Percentiles rank a stretch among this genome's conserved stretches.
Evolutionary conservation across 2,113 vertebrate species (phyloP).

Genomic region (Psilopsiagon aurifrons): DNA sequence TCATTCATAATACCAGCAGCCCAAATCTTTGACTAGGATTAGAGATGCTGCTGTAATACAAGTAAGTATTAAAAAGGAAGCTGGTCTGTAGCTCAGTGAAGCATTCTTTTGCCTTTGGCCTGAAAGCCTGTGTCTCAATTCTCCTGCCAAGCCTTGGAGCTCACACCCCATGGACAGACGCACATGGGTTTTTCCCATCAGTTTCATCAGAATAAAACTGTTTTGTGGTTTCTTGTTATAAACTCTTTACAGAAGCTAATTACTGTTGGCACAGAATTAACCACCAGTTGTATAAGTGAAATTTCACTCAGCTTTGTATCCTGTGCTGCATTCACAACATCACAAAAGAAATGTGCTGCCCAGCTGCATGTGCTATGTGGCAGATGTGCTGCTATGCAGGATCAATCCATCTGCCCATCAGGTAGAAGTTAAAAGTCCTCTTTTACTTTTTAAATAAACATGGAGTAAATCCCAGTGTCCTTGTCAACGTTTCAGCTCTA

Average conservation of each 20-base stretch:
- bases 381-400: neutral
- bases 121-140: neutral
- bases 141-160: constrained; percentile 49
- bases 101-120: constrained; percentile 13
- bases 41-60: neutral
- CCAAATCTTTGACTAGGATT: neutral
- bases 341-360: neutral
- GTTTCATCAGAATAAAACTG: constrained; percentile 48
- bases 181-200: constrained; percentile 4
- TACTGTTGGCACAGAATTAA: constrained; percentile 46
- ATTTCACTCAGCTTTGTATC: constrained; percentile 6
- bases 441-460: neutral
- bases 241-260: constrained; percentile 63
- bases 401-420: neutral
- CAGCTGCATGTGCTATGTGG: neutral
- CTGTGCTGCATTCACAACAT: neutral
- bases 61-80: neutral
- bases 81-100: neutral
- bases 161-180: constrained; percentile 13
- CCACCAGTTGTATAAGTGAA: constrained; percentile 34
- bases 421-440: neutral
- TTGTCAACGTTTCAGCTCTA: neutral
- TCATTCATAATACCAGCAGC: neutral
- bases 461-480: neutral
- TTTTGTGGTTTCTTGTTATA: constrained; percentile 60